Percentiles rank a stretch among this genome's conserved stretches.
phyloP scores from a whole-genome alignment of 2,113 vertebrate species.

The Thunnus thynnus region DNA sequence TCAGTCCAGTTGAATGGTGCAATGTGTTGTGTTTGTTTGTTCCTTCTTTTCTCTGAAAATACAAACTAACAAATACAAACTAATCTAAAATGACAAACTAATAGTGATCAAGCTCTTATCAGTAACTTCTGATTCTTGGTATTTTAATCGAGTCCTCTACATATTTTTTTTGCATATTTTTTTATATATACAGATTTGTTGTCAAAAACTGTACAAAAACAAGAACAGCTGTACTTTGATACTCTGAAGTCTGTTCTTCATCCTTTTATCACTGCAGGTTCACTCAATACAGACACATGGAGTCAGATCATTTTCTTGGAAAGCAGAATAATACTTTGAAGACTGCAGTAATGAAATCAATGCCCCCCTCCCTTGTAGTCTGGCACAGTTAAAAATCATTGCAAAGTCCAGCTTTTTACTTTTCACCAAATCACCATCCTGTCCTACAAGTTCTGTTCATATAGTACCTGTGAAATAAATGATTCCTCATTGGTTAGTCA shows the following conservation, averaged over 20 bases:
- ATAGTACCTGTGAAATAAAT: not conserved
- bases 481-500: no score
- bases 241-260: not conserved
- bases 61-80: not conserved
- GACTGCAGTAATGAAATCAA: not conserved
- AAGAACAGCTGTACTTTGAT: not conserved
- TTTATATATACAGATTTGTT: not conserved
- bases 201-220: not conserved
- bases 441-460: not conserved
- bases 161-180: no score
- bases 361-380: not conserved
- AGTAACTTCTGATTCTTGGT: no score
- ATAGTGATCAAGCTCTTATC: no score
- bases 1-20: no score
- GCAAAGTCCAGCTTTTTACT: not conserved
- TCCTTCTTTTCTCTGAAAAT: no score
- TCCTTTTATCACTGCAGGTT: not conserved
- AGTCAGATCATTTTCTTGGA: constrained; percentile 10
- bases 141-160: no score
- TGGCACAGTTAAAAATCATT: not conserved
- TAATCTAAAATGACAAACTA: not conserved
- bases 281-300: not conserved
- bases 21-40: no score
- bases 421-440: not conserved
- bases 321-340: constrained; percentile 11